Base-by-base conservation (phyloP, 2,797 vertebrate genomes). In the Glossophaga mutica region DNA sequence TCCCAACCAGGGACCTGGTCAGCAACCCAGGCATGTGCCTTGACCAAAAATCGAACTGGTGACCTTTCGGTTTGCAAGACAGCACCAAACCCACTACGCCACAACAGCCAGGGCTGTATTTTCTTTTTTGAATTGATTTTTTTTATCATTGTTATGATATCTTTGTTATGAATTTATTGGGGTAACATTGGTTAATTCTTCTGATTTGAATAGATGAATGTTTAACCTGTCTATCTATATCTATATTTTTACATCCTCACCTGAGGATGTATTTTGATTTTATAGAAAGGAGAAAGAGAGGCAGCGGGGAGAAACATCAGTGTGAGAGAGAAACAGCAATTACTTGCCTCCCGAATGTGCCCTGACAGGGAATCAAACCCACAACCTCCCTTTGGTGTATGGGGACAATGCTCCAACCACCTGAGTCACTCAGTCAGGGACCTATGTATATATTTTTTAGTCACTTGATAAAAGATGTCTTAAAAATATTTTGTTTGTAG, bases 401-500 rank as follows among this genome's bases (percentile, higher is more conserved):
- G 14, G 62, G 62, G 32, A 18, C 62, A 29, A 7, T 16, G 29
- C 32, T 65, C 32, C 62, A 32, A n/a, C n/a, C n/a, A n/a, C n/a
- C 15, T 65, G 6, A 62, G 62, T 26, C 62, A 65, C 62, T 29
- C 26, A 59, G 29, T 26, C 59, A 32, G 29, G 62, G 62, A 7
- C 26, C 59, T 12, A 29, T 14, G 14, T 32, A 29, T 62, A 32
- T 62, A 21, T 24, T 77, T 77, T 50, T 50, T 34, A 77, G n/a
- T 34, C 74, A 8, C 84, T 95, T 57, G 3, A 46, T 89, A 81
- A 77, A 84, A 52, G 52, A 65, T 46, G 19, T 70, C 32, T 65
- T 90, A 70, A 89, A 70, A 85, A 44, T 89, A 67, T 91, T 94
- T 92, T 94, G 3, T 93, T 48, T 59, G 15, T 87, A 65, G 26